phyloP scores from a whole-genome alignment of 2,797 vertebrate species.

The Rhinichthys osculus region DNA sequence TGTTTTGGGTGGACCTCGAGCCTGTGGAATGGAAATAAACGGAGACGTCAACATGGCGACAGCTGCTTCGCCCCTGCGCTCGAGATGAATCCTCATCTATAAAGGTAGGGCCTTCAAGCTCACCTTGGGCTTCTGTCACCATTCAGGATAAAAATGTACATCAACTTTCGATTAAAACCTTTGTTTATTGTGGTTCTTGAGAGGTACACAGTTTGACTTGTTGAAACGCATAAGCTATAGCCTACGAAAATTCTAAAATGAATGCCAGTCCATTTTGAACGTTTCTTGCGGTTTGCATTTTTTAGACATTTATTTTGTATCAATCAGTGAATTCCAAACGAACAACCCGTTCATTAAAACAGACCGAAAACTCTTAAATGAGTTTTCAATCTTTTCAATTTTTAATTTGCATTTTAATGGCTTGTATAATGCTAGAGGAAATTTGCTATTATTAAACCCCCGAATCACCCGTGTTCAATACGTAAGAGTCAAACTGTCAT shows the following conservation, averaged over 20 bases:
- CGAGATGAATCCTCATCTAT: slow-evolving; percentile 57
- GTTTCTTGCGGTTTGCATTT: no score
- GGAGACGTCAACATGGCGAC: slow-evolving; percentile 74
- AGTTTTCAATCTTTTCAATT: no score
- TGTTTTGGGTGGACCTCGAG: slow-evolving; percentile 45
- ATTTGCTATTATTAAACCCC: not conserved
- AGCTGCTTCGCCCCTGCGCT: slow-evolving; percentile 57
- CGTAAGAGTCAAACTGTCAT: not conserved
- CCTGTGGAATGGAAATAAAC: slow-evolving; percentile 53
- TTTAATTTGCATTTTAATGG: not conserved
- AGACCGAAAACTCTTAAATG: not conserved
- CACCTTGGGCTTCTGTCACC: slow-evolving; percentile 38
- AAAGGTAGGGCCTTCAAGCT: slow-evolving; percentile 67
- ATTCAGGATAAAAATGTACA: not conserved
- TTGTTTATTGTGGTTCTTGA: not conserved
- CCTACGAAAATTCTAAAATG: not conserved
- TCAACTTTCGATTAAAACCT: not conserved
- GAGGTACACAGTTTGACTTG: not conserved
- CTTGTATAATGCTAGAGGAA: not conserved
- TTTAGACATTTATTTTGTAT: not conserved
- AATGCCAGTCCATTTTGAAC: not conserved
- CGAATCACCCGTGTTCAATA: not conserved
- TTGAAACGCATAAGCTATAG: not conserved
- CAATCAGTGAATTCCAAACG: not conserved
- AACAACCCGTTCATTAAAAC: not conserved